Evolutionary conservation across 2,888 invertebrate genomes (phyloP), one percentile per base, ranked within the genome.

Genomic region (Cheilosia vernalis): DNA sequence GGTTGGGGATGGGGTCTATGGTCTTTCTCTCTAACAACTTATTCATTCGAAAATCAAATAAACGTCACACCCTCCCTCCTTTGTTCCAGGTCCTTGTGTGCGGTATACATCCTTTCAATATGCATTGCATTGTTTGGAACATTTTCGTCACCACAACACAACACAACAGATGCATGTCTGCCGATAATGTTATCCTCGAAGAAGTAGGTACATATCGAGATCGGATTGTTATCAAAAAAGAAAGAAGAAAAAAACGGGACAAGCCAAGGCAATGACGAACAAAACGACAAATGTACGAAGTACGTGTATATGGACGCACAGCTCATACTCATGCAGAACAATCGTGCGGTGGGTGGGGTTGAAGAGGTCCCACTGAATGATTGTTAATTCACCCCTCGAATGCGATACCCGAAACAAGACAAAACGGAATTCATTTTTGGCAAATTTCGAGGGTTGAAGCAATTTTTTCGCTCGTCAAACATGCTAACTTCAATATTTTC

Each of bases 11-110:
- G 49, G 53, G 15, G 37, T 19, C n/a, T 5, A 21, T 37, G 15
- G 37, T 19, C n/a, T 5, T 30, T 37, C 30, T 33, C 40, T 17
- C 66, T 61, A 72, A 76, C 72, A 72, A 70, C 66, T 81, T 61
- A 85, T 81, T 81, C 81, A 81, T 85, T 85, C 66, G 81, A 72
- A 81, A 81, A 85, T 81, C 85, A 85, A 85, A 85, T 85, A 85
- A 85, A 85, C 40, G 81, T 81, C 85, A 81, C 72, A 85, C 81
- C 80, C 85, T 74, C 76, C 21, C 51, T 70, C 24, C 4, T 61
- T 80, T 80, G 64, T 66, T 49, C 55, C 33, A 53, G 53, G 64
- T 61, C 47, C 70, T 81, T 66, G 58, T 69, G 60, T 63, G n/a
- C n/a, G 61, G 55, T 49, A 7, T 7, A 64, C 58, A 66, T 78